These are phyloP conservation scores for Parapsyche elsis DNA, from an alignment of 1,140 invertebrate genomes.

Conservation along the genomic window DNA sequence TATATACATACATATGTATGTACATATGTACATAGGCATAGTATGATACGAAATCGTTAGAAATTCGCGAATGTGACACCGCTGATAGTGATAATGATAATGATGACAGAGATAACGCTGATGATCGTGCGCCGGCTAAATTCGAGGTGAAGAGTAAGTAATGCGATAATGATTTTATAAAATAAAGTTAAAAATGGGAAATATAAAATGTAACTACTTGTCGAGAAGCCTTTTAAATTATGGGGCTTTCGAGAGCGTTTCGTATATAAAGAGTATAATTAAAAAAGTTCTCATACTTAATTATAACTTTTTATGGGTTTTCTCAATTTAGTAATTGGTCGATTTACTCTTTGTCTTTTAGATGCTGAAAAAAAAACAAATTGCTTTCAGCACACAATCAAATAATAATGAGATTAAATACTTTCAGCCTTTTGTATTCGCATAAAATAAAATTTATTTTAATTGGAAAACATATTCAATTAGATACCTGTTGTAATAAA, in stretches of 20 bases:
- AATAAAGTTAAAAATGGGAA: too few species aligned
- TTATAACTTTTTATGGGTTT: slow-evolving; percentile 32
- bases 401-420: too few species aligned
- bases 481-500: too few species aligned
- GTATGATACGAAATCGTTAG: not conserved
- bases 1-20: not conserved
- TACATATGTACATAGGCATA: not conserved
- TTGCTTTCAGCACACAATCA: too few species aligned
- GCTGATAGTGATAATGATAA: too few species aligned
- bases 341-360: not conserved
- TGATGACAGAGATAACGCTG: too few species aligned
- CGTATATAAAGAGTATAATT: slow-evolving; percentile 4
- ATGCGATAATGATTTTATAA: slow-evolving; percentile 1
- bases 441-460: too few species aligned
- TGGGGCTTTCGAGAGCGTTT: not conserved
- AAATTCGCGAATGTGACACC: too few species aligned
- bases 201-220: not conserved
- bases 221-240: slow-evolving; percentile 2
- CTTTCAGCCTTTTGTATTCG: too few species aligned
- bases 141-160: not conserved
- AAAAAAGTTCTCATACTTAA: slow-evolving; percentile 29
- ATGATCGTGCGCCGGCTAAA: too few species aligned
- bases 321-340: slow-evolving; percentile 21
- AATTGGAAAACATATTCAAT: too few species aligned
- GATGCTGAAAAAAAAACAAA: too few species aligned